Conservation (phyloP, 2,113 vertebrate species). For the Meles meles region DNA sequence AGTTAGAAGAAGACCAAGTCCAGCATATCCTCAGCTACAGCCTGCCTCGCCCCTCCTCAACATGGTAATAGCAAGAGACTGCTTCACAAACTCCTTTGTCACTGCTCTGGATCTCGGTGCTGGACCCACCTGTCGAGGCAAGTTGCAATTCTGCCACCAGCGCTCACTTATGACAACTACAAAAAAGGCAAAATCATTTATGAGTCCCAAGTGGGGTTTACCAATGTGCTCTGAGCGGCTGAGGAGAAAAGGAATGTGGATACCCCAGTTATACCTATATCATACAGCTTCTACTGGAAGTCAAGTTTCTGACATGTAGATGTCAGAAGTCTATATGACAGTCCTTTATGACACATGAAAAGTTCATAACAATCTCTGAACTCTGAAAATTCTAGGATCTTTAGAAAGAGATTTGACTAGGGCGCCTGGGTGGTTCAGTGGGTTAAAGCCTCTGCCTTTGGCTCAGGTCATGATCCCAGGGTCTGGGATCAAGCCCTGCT, state of each 20-base stretch:
- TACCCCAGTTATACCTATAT: not conserved
- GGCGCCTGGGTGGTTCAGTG: no score
- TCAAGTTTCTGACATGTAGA: not conserved
- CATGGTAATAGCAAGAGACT: not conserved
- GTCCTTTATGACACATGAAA: not conserved
- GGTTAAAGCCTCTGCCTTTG: no score
- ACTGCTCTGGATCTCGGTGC: not conserved
- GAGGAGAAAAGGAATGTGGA: not conserved
- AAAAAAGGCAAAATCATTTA: not conserved
- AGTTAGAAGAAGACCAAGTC: not conserved
- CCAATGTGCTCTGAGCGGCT: not conserved
- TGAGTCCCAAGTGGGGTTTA: not conserved
- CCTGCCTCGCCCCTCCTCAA: not conserved
- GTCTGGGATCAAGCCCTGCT: no score
- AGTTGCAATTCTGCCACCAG: not conserved
- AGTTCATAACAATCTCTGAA: slow-evolving; percentile 4
- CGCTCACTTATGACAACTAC: not conserved
- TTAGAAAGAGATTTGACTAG: not conserved
- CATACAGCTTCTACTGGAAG: not conserved
- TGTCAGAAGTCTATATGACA: not conserved
- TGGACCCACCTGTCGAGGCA: not conserved
- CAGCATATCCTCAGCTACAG: not conserved
- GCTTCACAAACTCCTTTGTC: not conserved
- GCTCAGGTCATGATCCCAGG: no score
- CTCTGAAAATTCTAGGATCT: not conserved